These are phyloP conservation scores for Noctua pronuba DNA, from an alignment of 2,888 invertebrate genomes.

Conservation along the genomic window DNA sequence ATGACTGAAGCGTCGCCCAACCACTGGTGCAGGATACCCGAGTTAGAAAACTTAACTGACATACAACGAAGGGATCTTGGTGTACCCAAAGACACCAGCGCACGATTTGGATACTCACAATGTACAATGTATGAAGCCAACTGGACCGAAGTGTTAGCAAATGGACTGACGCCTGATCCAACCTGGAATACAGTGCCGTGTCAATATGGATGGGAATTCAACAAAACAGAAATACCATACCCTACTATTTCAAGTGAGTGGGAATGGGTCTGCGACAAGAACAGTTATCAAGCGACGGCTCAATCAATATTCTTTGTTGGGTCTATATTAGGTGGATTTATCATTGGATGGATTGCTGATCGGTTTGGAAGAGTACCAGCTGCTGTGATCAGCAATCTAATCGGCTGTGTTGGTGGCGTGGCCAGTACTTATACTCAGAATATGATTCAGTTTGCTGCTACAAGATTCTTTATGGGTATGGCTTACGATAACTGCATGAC, in stretches of 20 bases:
- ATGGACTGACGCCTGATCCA: slow-evolving; percentile 68
- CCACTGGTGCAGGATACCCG: slow-evolving; percentile 78
- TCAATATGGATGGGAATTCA: slow-evolving; percentile 81
- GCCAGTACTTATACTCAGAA: slow-evolving; percentile 74
- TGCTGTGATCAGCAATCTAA: slow-evolving; percentile 72
- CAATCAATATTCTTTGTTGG: slow-evolving; percentile 81
- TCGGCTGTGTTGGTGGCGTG: slow-evolving; percentile 77
- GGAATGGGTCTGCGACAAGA: slow-evolving; percentile 81
- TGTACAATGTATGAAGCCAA: slow-evolving; percentile 76
- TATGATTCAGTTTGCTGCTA: slow-evolving; percentile 74
- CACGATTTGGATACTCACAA: slow-evolving; percentile 77
- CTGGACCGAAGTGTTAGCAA: slow-evolving; percentile 76
- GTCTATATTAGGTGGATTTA: slow-evolving; percentile 77
- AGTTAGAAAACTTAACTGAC: slow-evolving; percentile 73
- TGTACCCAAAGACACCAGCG: slow-evolving; percentile 70
- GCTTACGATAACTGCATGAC: slow-evolving; percentile 81
- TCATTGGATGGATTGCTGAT: slow-evolving; percentile 79
- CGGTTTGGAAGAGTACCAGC: slow-evolving; percentile 80
- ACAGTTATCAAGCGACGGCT: slow-evolving; percentile 80
- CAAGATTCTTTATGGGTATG: slow-evolving; percentile 80
- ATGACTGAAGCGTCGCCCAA: slow-evolving; percentile 76
- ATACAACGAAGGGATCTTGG: slow-evolving; percentile 72
- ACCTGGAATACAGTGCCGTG: slow-evolving; percentile 76
- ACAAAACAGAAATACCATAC: slow-evolving; percentile 80
- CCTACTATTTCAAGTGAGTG: slow-evolving; percentile 80